These are phyloP conservation scores for Cantharis flavilabris DNA, from an alignment of 2,888 invertebrate species.

Conservation along the genomic window DNA sequence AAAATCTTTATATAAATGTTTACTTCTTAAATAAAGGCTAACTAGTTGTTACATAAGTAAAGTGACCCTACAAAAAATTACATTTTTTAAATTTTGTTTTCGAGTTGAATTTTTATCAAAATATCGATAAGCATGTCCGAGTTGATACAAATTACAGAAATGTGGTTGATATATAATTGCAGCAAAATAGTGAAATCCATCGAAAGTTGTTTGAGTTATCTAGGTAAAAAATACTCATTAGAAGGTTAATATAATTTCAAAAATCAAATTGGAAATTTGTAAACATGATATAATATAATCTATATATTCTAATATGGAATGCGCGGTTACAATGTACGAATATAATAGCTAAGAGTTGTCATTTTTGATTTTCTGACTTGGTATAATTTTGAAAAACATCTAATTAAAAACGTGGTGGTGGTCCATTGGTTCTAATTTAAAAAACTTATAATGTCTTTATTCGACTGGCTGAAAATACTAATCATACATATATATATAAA, in stretches of 20 bases:
- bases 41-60: background rate
- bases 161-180: background rate
- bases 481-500: background rate
- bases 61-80: background rate
- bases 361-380: background rate
- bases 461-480: too few relatives aligned
- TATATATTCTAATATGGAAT: background rate
- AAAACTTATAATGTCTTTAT: background rate
- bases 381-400: too few relatives aligned
- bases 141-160: background rate
- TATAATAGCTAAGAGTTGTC: too few relatives aligned
- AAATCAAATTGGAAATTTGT: background rate
- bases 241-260: background rate
- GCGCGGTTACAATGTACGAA: background rate
- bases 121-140: background rate
- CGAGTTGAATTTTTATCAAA: background rate
- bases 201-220: background rate
- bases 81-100: background rate
- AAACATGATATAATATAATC: background rate
- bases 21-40: background rate
- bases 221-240: background rate
- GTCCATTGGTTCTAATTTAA: background rate
- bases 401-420: too few relatives aligned
- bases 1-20: background rate
- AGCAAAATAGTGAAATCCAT: background rate